Base-by-base conservation (phyloP, 2,797 vertebrate genomes). In the Spheniscus humboldti region DNA sequence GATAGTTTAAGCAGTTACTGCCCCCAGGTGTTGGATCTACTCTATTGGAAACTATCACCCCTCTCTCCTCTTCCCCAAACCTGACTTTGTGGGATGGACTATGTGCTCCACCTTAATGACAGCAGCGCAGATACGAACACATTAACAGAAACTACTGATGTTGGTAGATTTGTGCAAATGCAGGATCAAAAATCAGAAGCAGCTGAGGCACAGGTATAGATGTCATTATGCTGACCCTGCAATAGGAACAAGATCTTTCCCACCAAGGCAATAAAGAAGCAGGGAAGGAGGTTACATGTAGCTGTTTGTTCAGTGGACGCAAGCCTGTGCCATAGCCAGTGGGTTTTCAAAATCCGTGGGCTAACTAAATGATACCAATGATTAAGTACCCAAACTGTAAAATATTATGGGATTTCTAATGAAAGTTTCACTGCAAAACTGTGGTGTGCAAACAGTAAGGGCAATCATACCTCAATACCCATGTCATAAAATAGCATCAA, bases 1-100 rank as follows among this genome's bases (percentile, higher is more conserved):
- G n/a, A 85, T 4, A 81, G 48, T 71, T 92, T 30, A 91, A 80
- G 91, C 63, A 90, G 64, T 92, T 96, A 89, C 72, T 67, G 75
- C 81, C 92, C 87, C 68, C 89, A 91, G 71, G 81, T 87, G 78
- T 80, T 94, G 52, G 47, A 43, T n/a, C 45, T 19, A 57, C n/a
- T 86, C 62, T 35, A 8, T 2, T 18, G 39, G 83, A 78, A 93
- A 75, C 15, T 7, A 56, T 27, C 23, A 28, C 18, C 53, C 45
- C 39, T 19, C 56, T 35, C 27, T 47, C 52, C 37, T 66, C 57
- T 25, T 43, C 41, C n/a, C 67, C 37, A 84, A 64, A 76, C 5
- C 18, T 27, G 47, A 64, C 53, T 43, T 60, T 47, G 18, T 64
- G 33, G 33, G 31, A 84, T 20, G 12, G 41, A 66, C 76, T 47